Evolutionary conservation across 1,140 invertebrate species (phyloP), one percentile per base, ranked within the genome.

Genomic region (Drosophila rufa): DNA sequence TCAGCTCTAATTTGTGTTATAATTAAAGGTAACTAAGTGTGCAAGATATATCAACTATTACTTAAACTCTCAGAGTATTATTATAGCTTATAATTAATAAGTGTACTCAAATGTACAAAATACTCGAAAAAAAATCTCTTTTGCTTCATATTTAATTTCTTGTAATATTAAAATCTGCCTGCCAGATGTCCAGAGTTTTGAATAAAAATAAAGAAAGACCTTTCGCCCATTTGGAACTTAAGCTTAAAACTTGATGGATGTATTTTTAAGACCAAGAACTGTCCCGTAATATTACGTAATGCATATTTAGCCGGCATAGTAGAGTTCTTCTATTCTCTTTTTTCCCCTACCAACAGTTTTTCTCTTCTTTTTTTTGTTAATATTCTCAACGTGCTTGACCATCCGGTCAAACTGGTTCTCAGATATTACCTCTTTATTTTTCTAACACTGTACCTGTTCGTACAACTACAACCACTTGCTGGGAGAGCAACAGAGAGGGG

Each of bases 341-440:
- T 27, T 38, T 7, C n/a, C 51, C 38, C 33, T 15, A 3, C 40
- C 33, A 27, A 27, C 17, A 47, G 27, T 62, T 66, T 62, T 61
- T 62, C 60, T 62, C 22, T n/a, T 45, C 30, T 33, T 22, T 27
- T 22, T 55, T 51, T 50, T 45, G 66, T 58, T 70, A 73, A 60
- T 60, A 73, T 74, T 74, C 70, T 46, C 70, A 73, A 50, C 68
- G 68, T 74, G 70, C 68, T 74, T 60, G 70, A 30, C 70, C 70
- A 73, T 74, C 70, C 70, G 68, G 70, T 74, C 70, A 73, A 74
- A 74, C 70, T 51, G 70, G 70, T 74, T 74, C 51, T 19, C 22
- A 17, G 69, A 59, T 59, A 50, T 46, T 58, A 57, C 53, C 45
- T 40, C 43, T 42, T 47, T 67, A 27, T 67, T 70, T 71, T 59